Conservation (phyloP, 1,140 invertebrate genomes). For the Drosophila prosaltans region DNA sequence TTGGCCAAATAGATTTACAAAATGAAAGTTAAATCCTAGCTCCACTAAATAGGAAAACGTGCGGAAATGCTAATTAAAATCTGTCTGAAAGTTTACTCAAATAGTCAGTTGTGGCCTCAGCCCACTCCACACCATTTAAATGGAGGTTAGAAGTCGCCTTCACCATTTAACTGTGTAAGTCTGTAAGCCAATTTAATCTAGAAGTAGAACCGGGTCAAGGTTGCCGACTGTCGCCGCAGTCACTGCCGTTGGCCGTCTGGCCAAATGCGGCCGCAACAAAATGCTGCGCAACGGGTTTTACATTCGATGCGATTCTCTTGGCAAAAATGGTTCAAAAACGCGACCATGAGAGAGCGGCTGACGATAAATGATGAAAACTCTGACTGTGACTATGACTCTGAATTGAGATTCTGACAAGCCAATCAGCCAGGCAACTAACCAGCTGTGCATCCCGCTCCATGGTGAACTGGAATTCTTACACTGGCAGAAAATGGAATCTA, state of each 20-base stretch:
- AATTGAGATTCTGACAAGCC: conserved; percentile 8
- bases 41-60: conserved; percentile 52
- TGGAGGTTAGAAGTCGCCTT: conserved; percentile 52
- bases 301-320: conserved; percentile 26
- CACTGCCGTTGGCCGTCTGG: conserved; percentile 31
- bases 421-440: conserved; percentile 23
- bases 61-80: conserved; percentile 72
- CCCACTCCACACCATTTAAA: neutral
- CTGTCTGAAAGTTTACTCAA: conserved; percentile 41
- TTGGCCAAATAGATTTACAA: conserved; percentile 23
- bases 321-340: conserved; percentile 56
- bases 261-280: conserved; percentile 54
- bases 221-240: conserved; percentile 30
- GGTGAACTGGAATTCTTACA: conserved; percentile 66
- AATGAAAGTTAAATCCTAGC: conserved; percentile 45
- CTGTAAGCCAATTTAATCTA: conserved; percentile 33
- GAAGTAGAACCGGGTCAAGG: conserved; percentile 69
- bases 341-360: conserved; percentile 43
- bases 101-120: conserved; percentile 12
- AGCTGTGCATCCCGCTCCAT: conserved; percentile 61
- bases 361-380: conserved; percentile 17
- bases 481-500: conserved; percentile 1
- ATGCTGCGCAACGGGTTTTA: conserved; percentile 61
- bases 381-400: neutral
- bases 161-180: conserved; percentile 14